Base-by-base conservation (phyloP, 2,113 vertebrate genomes). In the Pygoscelis adeliae region DNA sequence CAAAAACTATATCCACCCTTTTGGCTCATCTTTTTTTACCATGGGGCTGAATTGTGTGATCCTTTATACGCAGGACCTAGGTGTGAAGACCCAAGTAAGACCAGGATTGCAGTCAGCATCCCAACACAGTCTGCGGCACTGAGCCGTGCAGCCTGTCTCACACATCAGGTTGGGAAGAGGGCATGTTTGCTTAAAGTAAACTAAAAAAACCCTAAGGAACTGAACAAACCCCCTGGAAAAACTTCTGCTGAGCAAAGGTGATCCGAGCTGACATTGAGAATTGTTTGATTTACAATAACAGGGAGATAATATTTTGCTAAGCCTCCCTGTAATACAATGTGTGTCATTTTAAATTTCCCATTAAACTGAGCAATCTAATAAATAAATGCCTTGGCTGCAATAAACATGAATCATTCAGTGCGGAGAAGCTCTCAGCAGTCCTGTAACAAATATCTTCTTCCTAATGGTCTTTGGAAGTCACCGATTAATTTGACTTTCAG, bases 241-340 rank as follows among this genome's bases (percentile, higher is more conserved):
- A 90, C 87, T 87, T 84, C 30, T 81, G 73, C 84, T 86, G 91
- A 88, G 95, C 82, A 94, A 89, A 96, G 96, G 97, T 97, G 97
- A 97, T 96, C 91, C 0, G 7, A 90, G 58, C 96, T 95, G 97
- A 95, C 97, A 97, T 90, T 96, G 97, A 97, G 96, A 97, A 97
- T 97, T 93, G 95, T 95, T 96, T 97, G 96, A 97, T 97, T 97
- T 97, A 97, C 96, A 97, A 67, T 94, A 96, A 96, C 95, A 90
- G 84, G 91, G 91, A 95, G 97, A 97, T 97, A 97, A 97, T 95
- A 96, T 97, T 97, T 97, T 97, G 95, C 96, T 97, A 96, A 97
- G 93, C 87, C 91, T 97, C 82, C 82, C 91, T 94, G 91, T 96
- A 97, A 96, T 94, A 97, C 95, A 97, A 97, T 95, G 97, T 86